phyloP scores from a whole-genome alignment of 2,797 vertebrate genomes.

The Bryconaethiops microstoma region DNA sequence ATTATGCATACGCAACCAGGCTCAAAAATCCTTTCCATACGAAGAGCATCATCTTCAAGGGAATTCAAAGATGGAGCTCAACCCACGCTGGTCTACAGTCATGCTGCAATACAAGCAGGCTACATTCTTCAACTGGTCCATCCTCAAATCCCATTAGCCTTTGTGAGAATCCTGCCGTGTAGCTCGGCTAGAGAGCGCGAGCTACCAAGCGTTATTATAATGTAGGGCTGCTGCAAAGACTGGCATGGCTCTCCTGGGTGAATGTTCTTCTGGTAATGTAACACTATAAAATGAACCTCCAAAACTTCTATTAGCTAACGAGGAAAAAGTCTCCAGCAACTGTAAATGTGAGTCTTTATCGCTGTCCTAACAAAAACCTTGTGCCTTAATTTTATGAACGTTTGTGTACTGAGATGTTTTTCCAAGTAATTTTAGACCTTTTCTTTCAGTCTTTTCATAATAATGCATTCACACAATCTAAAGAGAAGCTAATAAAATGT shows the following conservation, averaged over 20 bases:
- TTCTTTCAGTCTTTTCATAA: no score
- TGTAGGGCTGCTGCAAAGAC: neutral
- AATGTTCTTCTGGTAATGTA: neutral
- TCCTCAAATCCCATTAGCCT: constrained; percentile 12
- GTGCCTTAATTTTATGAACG: no score
- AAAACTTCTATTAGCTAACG: neutral
- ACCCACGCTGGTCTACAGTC: constrained; percentile 3
- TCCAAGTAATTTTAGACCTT: no score
- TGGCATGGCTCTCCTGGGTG: neutral
- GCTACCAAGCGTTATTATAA: neutral
- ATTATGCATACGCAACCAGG: constrained; percentile 6
- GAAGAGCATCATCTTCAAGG: constrained; percentile 26
- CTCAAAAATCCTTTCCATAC: constrained; percentile 15
- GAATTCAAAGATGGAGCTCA: constrained; percentile 7
- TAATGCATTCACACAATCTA: no score
- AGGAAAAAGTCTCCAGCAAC: neutral
- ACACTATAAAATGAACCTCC: neutral
- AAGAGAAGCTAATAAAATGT: no score
- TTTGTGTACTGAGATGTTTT: no score
- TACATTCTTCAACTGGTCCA: neutral
- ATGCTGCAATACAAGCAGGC: constrained; percentile 27
- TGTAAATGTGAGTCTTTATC: no score
- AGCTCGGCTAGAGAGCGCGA: no score
- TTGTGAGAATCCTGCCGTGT: neutral
- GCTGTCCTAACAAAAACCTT: no score